Base-by-base conservation (phyloP, 2,797 vertebrate genomes). In the Falco berigora region DNA sequence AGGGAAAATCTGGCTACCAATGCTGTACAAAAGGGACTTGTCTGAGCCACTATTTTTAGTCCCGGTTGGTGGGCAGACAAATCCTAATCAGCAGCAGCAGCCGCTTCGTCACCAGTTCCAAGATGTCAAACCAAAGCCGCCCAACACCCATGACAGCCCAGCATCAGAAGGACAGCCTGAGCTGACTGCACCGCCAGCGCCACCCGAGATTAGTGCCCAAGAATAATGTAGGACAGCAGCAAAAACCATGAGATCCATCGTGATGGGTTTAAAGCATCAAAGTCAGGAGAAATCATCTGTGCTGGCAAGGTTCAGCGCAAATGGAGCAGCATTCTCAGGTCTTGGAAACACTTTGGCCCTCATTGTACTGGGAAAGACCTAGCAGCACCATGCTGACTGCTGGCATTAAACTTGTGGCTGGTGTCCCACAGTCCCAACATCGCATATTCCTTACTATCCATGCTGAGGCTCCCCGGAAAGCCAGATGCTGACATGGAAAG, bases 311-410 rank as follows among this genome's bases (percentile, higher is more conserved):
- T 3, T 20, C 4, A 2, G 36, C 4, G 73, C 21, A 5, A n/a
- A 10, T 1, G 1, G 47, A 20, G 63, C 58, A 5, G 49, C 6
- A 1, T 5, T 1, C 3, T 2, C 0, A 2, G 24, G 16, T 12
- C 32, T 22, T 23, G 66, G 12, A 19, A 15, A 10, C 3, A 16
- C 4, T 49, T 5, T 2, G 50, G 66, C 11, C 21, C 21, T 53
- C 12, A 3, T n/a, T 1, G 15, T 22, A 12, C 47, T 46, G 67
- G 78, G 61, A 44, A 61, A 21, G 27, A 23, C 20, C 32, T 8
- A 30, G 28, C 42, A 76, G 59, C 32, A 32, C 42, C n/a, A 4
- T 1, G 16, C 68, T 8, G 8, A 11, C 8, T 23, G 61, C 19
- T 53, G 63, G 64, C 14, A 23, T 3, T 9, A 27, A 34, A n/a